Evolutionary conservation across 2,113 vertebrate species (phyloP), one percentile per base, ranked within the genome.

Genomic region (Ictidomys tridecemlineatus): DNA sequence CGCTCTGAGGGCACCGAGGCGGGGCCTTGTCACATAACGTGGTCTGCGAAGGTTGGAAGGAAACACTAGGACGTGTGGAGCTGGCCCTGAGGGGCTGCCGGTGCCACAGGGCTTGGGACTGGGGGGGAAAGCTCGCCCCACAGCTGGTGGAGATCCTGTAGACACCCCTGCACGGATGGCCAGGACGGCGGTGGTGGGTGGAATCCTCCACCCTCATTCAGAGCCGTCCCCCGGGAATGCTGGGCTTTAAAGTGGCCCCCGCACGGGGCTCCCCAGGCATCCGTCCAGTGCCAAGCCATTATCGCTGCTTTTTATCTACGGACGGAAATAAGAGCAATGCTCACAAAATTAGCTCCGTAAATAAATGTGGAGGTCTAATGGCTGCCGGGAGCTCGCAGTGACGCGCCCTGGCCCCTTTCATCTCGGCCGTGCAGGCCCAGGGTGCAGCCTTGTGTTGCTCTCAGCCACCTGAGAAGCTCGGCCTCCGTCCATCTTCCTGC

Each of bases 291-390:
- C 93, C 88, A 30, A 76, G 88, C 80, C 30, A 26, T 85, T 97
- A 98, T 97, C 97, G 93, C 94, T 93, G 97, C 96, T 98, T 89
- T 97, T 96, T 97, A 97, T 98, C 97, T 97, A 42, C 93, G 32
- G 82, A 56, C 65, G 74, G 93, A 97, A 97, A 97, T 95, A 76
- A 89, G 74, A 93, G 93, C 86, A 16, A 72, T 85, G 14, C 63
- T 58, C 17, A 85, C 65, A 30, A n/a, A 96, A 70, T 63, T 48
- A 97, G 91, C 94, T 96, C 89, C 96, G 86, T 93, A 97, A 97
- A 95, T 96, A 97, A 96, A 97, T 67, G 90, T 26, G 1, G 86
- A 24, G 83, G 51, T 65, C 93, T 96, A 56, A 85, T 39, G 94
- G 97, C 95, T 91, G 91, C 87, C 80, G 18, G 73, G 89, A 79